Evolutionary conservation across 2,113 vertebrate species (phyloP), one percentile per base, ranked within the genome.

Genomic region (Lepus americanus): DNA sequence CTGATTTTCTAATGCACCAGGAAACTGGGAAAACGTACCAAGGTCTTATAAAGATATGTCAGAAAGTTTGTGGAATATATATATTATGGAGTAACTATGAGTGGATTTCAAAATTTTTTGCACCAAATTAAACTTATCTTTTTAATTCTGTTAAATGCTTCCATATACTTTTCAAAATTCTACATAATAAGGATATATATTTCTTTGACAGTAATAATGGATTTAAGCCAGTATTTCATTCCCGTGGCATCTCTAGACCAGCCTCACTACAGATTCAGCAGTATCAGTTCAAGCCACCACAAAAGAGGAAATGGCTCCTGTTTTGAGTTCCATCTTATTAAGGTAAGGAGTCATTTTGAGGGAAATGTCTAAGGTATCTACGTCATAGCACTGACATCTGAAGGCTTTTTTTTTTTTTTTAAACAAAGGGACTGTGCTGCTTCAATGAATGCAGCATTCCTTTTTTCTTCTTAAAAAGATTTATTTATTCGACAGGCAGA

Each of bases 161-260:
- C 59, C 51, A 90, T n/a, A 29, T 80, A 44, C 33, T 94, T 95
- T 84, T 73, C 49, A 44, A 96, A 90, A 64, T 77, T 87, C 66
- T 86, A 80, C 73, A 80, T 2, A 64, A 79, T 80, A n/a, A 33
- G 59, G 11, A 51, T 69, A 51, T 17, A 51, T 31, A 33, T 12
- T 90, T n/a, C 16, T 77, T 27, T 81, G 10, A 90, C 59, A 53
- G 70, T 63, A 87, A 86, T 33, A 84, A 94, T 83, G 70, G 92
- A 39, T 39, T 77, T 77, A 84, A 64, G 25, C 25, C 33, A 70
- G 0, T 85, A 92, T 59, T 73, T 89, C 66, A 77, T 44, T 70
- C 33, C n/a, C 51, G 64, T 19, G 4, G 61, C 25, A 64, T 55
- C 49, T 76, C 55, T 33, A 95, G 44, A 88, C 64, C 12, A 87